Percentiles rank a stretch among this genome's conserved stretches.
Conservation (phyloP, 35 echinoderm and acorn worm species). For the Patiria miniata region DNA sequence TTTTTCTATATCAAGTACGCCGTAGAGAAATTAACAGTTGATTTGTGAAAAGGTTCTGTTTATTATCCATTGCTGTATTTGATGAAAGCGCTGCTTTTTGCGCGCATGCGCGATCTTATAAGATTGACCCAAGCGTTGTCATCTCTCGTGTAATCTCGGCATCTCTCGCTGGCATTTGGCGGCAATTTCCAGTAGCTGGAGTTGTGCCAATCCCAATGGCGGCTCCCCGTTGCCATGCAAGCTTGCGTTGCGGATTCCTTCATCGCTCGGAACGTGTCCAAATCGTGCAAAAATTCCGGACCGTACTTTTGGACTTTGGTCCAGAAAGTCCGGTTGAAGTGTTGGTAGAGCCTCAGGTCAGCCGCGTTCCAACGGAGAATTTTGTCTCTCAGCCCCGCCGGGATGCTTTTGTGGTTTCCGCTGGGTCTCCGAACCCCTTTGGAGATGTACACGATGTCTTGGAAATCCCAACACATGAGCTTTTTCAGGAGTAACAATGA, state of each 20-base stretch:
- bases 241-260: conserved; percentile 1
- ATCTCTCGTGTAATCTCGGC: background rate
- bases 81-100: no score
- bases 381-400: background rate
- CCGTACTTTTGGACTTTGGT: conserved; percentile 48
- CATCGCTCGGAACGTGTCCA: conserved; percentile 27
- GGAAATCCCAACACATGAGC: conserved; percentile 76
- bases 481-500: conserved; percentile 69
- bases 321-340: conserved; percentile 73
- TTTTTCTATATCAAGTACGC: no score
- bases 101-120: no score
- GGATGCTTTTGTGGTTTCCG: background rate
- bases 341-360: conserved; percentile 54
- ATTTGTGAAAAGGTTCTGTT: no score
- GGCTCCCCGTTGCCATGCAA: conserved; percentile 32
- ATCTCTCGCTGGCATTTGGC: conserved; percentile 22
- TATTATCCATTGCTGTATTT: no score
- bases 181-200: background rate
- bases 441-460: conserved; percentile 84
- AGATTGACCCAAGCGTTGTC: no score
- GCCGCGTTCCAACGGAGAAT: conserved; percentile 47
- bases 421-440: conserved; percentile 43
- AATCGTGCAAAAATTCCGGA: conserved; percentile 33
- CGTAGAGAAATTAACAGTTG: no score
- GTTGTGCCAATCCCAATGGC: background rate